Conservation (phyloP, 2,113 vertebrate genomes). For the Xenopus borealis region DNA sequence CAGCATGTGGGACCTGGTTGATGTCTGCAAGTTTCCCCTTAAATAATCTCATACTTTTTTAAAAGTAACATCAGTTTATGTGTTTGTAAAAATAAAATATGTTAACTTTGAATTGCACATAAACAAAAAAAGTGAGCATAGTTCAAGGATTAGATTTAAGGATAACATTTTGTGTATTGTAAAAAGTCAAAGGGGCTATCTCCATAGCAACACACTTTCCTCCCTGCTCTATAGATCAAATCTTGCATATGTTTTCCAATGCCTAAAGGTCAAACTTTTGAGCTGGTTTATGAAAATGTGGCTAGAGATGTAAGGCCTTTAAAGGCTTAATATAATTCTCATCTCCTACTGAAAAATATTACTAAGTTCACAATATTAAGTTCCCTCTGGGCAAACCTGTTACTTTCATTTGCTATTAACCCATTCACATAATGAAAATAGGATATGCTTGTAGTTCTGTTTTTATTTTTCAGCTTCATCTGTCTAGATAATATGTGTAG, state of each 20-base stretch:
- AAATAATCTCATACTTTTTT: conserved; percentile 26
- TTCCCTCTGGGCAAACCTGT: conserved; percentile 38
- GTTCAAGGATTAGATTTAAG: conserved; percentile 22
- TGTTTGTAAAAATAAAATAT: not conserved
- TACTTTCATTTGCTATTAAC: conserved; percentile 41
- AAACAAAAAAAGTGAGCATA: conserved; percentile 8
- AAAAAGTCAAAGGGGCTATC: conserved; percentile 50
- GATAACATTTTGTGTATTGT: conserved; percentile 46
- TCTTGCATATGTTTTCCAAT: conserved; percentile 54
- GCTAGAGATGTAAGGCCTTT: conserved; percentile 17
- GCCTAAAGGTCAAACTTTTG: conserved; percentile 47
- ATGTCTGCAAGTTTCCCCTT: conserved; percentile 18
- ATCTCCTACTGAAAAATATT: conserved; percentile 28
- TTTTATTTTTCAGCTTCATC: conserved; percentile 5
- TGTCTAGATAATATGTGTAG: not conserved
- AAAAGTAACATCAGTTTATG: not conserved
- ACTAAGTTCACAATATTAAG: not conserved
- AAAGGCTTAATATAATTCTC: conserved; percentile 39
- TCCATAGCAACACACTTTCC: conserved; percentile 60
- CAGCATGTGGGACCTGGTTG: conserved; percentile 11
- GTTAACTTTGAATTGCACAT: conserved; percentile 18
- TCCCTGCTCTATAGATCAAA: conserved; percentile 57
- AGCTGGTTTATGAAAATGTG: conserved; percentile 22
- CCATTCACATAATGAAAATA: conserved; percentile 29
- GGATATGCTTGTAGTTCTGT: conserved; percentile 10